These are phyloP conservation scores for Syrmaticus mikado DNA, from an alignment of 2,113 vertebrate species.

Conservation along the genomic window DNA sequence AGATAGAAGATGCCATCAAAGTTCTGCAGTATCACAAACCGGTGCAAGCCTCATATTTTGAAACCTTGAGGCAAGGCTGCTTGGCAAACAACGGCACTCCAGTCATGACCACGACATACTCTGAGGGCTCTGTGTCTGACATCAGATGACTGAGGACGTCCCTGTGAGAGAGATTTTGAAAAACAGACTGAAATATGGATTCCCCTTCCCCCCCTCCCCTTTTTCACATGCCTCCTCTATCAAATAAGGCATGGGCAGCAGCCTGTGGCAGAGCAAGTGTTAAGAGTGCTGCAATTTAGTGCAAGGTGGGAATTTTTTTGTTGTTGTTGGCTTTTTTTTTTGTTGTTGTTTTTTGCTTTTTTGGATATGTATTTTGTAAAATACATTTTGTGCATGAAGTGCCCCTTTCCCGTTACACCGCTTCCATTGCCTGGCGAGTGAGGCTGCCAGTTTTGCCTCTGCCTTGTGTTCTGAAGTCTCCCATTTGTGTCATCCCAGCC, in stretches of 20 bases:
- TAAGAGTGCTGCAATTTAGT: constrained; percentile 72
- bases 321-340: not conserved
- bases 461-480: constrained; percentile 70
- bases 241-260: constrained; percentile 71
- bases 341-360: not conserved
- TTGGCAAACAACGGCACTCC: constrained; percentile 95
- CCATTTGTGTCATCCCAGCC: constrained; percentile 66
- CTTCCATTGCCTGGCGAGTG: constrained; percentile 37
- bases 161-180: constrained; percentile 47
- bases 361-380: constrained; percentile 72
- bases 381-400: constrained; percentile 81
- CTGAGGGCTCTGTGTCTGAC: constrained; percentile 90
- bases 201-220: constrained; percentile 47
- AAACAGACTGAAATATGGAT: constrained; percentile 76
- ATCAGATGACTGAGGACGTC: constrained; percentile 93
- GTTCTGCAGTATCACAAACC: constrained; percentile 96
- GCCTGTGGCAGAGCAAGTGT: constrained; percentile 72
- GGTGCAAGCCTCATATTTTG: constrained; percentile 96
- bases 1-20: constrained; percentile 93
- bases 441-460: constrained; percentile 52
- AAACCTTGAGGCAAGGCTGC: constrained; percentile 91
- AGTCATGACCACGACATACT: constrained; percentile 88
- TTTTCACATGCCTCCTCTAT: constrained; percentile 72
- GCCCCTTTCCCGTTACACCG: constrained; percentile 52
- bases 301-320: constrained; percentile 70